Evolutionary conservation across 2,113 vertebrate genomes (phyloP).

Genomic region (Dascyllus trimaculatus): DNA sequence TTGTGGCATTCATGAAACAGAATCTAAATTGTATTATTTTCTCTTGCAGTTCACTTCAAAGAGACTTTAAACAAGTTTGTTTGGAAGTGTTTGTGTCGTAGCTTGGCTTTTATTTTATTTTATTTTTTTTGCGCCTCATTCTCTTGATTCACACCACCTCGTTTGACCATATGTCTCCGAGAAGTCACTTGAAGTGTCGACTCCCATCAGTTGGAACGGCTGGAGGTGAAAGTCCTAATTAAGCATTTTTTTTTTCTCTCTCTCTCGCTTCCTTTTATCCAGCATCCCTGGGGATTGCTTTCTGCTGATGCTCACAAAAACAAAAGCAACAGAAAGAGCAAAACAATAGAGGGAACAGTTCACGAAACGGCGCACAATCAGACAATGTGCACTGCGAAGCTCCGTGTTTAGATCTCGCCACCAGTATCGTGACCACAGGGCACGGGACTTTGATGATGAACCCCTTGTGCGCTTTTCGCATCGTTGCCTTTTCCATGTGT

Average conservation of each 20-base stretch:
- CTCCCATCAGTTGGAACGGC: slow-evolving; percentile 53
- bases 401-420: slow-evolving; percentile 35
- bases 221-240: slow-evolving; percentile 71
- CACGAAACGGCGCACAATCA: slow-evolving; percentile 39
- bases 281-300: slow-evolving; percentile 46
- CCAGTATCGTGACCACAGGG: slow-evolving; percentile 1
- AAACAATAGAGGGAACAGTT: slow-evolving; percentile 57
- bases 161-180: slow-evolving; percentile 50
- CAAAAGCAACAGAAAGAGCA: slow-evolving; percentile 52
- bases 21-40: slow-evolving; percentile 68
- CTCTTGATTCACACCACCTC: slow-evolving; percentile 26
- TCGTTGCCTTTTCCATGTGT: slow-evolving; percentile 32
- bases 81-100: slow-evolving; percentile 25
- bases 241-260: slow-evolving; percentile 38
- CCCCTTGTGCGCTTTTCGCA: background rate
- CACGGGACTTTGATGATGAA: slow-evolving; percentile 31
- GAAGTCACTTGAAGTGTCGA: slow-evolving; percentile 54
- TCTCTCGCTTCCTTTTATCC: slow-evolving; percentile 42
- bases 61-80: slow-evolving; percentile 65
- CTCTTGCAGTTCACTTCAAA: slow-evolving; percentile 67
- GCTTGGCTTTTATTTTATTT: slow-evolving; percentile 27
- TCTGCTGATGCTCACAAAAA: slow-evolving; percentile 65
- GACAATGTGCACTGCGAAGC: slow-evolving; percentile 14
- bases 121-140: background rate
- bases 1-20: slow-evolving; percentile 71